Base-by-base conservation (phyloP, 1,140 invertebrate species). In the Macrostomum lignano region DNA sequence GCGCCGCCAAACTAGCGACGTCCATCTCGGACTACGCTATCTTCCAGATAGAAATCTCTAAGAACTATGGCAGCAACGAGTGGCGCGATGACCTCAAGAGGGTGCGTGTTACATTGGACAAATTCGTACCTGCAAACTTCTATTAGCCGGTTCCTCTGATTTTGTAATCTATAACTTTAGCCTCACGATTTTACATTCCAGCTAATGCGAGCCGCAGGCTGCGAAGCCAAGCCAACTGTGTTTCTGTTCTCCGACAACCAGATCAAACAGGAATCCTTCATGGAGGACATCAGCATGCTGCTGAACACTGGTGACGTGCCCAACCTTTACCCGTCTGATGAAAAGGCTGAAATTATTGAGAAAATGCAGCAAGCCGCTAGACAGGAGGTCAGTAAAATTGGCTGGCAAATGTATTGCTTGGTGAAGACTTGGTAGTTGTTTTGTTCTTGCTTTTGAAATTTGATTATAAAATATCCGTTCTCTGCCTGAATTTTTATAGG, bases 241-340 rank as follows among this genome's bases (percentile, higher is more conserved):
- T 60, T 58, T 43, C 42, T 60, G 36, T 58, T 60, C 40, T 44
- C 47, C 20, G 57, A 60, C 40, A 57, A 50, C 22, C 55, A 60
- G 40, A 58, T 60, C 25, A 60, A 58, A 42, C 46, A 55, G 39
- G 57, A 60, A 33, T 48, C 49, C 4, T 60, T 58, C 33, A 56
- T 60, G 47, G 57, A 60, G 36, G 55, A 58, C 35, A 55, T 60
- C 17, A 52, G 51, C 39, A 58, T 58, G 53, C 56, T 60, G 30
- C 42, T 60, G 4, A 60, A 60, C 38, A 56, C 55, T 9, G 57
- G 55, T 7, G 57, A 58, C 41, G 53, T 60, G 20, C 57, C 57
- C 5, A 60, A 60, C 40, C 37, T 60, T 14, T 60, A 53, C 39
- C 45, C 52, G 3, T 31, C 53, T n/a, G 57, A 60, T 37, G 57